phyloP scores from a whole-genome alignment of 2,797 vertebrate genomes.

The Pipistrellus kuhlii region DNA sequence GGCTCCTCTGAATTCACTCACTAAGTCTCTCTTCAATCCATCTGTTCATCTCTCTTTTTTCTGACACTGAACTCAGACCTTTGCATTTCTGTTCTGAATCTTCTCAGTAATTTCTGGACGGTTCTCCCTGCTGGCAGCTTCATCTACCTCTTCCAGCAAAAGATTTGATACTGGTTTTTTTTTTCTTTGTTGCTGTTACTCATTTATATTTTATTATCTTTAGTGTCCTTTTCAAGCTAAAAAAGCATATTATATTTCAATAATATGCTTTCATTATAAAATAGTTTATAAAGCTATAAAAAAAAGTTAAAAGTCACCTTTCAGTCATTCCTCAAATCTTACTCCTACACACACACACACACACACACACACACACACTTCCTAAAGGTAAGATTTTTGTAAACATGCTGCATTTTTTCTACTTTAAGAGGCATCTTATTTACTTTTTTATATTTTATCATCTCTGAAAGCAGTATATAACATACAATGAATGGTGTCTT shows the following conservation, averaged over 20 bases:
- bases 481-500: background rate
- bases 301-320: background rate
- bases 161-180: background rate
- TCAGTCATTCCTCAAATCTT: background rate
- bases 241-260: background rate
- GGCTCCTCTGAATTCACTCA: background rate
- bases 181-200: background rate
- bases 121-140: background rate
- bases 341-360: background rate
- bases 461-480: slow-evolving; percentile 34
- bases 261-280: slow-evolving; percentile 1
- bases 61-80: background rate
- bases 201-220: slow-evolving; percentile 21
- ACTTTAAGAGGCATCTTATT: background rate
- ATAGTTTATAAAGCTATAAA: background rate
- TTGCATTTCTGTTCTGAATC: background rate
- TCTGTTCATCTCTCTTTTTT: background rate
- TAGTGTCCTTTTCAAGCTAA: slow-evolving; percentile 45
- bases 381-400: background rate
- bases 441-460: background rate
- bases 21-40: background rate
- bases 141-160: background rate
- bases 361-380: background rate
- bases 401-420: slow-evolving; percentile 10
- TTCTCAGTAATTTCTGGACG: background rate